Evolutionary conservation across 1,140 invertebrate species (phyloP).

Genomic region (Drosophila pectinifera): DNA sequence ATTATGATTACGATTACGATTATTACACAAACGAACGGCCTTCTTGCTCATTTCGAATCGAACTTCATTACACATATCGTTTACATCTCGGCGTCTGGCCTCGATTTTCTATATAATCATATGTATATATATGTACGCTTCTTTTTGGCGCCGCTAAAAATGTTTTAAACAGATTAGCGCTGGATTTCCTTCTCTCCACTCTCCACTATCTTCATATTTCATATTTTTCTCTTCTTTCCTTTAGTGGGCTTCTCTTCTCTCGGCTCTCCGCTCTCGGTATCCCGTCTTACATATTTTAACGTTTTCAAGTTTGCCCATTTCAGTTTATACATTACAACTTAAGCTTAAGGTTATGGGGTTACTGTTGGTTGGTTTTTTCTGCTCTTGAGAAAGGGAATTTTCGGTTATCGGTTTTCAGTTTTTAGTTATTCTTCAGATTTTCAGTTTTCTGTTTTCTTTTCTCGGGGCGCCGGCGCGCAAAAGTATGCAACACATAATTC

Average conservation of each 20-base stretch:
- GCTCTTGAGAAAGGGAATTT: conserved; percentile 43
- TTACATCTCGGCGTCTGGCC: conserved; percentile 8
- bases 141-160: conserved; percentile 69
- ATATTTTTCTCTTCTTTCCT: conserved; percentile 6
- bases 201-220: conserved; percentile 16
- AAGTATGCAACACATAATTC: conserved; percentile 53
- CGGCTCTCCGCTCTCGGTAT: background rate
- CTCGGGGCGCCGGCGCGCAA: conserved; percentile 34
- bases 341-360: conserved; percentile 40
- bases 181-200: conserved; percentile 26
- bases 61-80: conserved; percentile 52
- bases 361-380: conserved; percentile 23
- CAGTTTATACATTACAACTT: conserved; percentile 51
- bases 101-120: conserved; percentile 45
- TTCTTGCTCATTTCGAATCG: conserved; percentile 25
- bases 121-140: conserved; percentile 59
- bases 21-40: conserved; percentile 34
- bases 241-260: conserved; percentile 1
- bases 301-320: conserved; percentile 5
- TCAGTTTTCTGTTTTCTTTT: background rate
- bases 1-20: conserved; percentile 22
- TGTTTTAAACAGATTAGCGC: conserved; percentile 70
- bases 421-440: background rate
- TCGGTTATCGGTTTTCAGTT: background rate
- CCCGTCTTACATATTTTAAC: conserved; percentile 25